Evolutionary conservation across 2,888 invertebrate species (phyloP), one percentile per base, ranked within the genome.

Genomic region (Timema cristinae): DNA sequence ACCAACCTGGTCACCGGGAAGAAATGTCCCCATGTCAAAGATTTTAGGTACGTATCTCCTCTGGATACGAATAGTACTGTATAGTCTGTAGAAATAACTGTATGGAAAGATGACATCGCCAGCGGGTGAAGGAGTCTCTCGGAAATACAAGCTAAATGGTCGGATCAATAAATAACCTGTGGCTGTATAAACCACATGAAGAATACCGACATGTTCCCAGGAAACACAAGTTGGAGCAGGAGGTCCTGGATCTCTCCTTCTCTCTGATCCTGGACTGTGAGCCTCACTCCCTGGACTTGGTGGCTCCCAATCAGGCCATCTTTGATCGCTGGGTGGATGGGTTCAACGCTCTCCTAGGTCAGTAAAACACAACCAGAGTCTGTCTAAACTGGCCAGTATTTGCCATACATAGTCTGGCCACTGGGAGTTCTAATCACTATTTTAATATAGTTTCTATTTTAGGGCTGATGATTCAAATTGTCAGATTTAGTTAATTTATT

Each of bases 311-410:
- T 32, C 70, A 69, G 32, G 32, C 7, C 15, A 63, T 69, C 9
- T 72, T 74, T 61, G 74, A 74, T 61, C 16, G 69, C 52, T 74
- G 74, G 74, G 69, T 71, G 1, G 74, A 74, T 67, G 74, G 69
- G 13, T 54, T 74, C 66, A 72, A 72, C 50, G 66, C 66, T n/a
- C 51, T 74, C n/a, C 56, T 72, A 16, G 74, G 74, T 70, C 32
- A 32, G 32, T 32, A 32, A 32, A 32, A 32, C 32, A 32, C 32
- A 32, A 32, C 4, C 32, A 32, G 32, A 32, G 32, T 32, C 4
- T 32, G 32, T 32, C 32, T 32, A 32, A 32, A 32, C 32, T 32
- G 32, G 32, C 2, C 32, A 32, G 32, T 2, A 32, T 32, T 32
- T 32, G 32, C 4, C 32, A 32, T 32, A 32, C 32, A 32, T 32